These are phyloP conservation scores for Bolinopsis microptera DNA, from an alignment of 37 sponge, comb jelly and placozoan genomes.

Conservation along the genomic window DNA sequence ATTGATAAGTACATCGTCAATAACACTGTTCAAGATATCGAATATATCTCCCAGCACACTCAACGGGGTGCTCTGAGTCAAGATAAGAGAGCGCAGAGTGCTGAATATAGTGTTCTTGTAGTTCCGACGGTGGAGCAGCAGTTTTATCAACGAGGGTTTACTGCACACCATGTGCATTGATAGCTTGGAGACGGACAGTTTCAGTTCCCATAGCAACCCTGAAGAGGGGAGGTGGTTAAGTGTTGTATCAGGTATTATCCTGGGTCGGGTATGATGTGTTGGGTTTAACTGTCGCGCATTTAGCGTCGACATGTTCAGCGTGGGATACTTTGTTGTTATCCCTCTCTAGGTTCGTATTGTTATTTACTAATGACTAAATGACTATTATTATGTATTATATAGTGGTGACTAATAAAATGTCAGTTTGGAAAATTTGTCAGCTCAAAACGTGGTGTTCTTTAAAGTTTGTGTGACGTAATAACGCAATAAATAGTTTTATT, in stretches of 20 bases:
- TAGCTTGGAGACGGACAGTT: background rate
- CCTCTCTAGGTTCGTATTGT: no score
- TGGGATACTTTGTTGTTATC: no score
- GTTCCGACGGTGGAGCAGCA: slow-evolving; percentile 34
- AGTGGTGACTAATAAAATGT: no score
- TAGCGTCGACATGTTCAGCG: no score
- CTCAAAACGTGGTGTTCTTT: no score
- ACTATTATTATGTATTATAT: no score
- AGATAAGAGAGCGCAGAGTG: background rate
- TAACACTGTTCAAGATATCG: slow-evolving; percentile 54
- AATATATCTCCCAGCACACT: slow-evolving; percentile 36
- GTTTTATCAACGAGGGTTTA: background rate
- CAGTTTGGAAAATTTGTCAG: no score
- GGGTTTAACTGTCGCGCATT: no score
- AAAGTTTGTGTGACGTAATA: no score
- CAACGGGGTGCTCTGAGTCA: background rate
- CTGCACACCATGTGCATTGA: slow-evolving; percentile 35
- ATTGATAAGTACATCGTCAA: slow-evolving; percentile 15
- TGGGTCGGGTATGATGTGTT: no score
- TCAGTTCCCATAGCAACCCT: slow-evolving; percentile 38
- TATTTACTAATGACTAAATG: no score
- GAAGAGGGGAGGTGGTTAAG: background rate
- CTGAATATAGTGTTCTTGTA: slow-evolving; percentile 13
- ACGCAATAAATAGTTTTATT: no score
- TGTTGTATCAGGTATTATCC: background rate